Base-by-base conservation (phyloP, 2,113 vertebrate species). In the Andinoacara biseriatus region DNA sequence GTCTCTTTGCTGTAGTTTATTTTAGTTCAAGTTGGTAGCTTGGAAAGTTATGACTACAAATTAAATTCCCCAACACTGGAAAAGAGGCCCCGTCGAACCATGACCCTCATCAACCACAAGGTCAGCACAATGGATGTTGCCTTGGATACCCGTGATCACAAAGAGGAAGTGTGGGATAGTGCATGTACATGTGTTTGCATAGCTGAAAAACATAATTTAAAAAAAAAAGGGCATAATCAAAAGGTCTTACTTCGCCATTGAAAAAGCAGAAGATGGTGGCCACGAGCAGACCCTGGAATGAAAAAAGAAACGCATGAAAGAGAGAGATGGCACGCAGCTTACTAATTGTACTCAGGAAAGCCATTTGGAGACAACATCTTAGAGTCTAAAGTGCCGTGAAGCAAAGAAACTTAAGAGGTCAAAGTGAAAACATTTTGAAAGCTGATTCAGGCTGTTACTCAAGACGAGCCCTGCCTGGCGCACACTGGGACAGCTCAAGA, bases 221-320 rank as follows among this genome's bases (percentile, higher is more conserved):
- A n/a, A n/a, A n/a, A 8, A 63, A 7, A 79, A 80, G 74, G 43
- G 15, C 4, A 26, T 35, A 24, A 40, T 29, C 49, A 18, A 10
- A 38, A 38, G 5, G 6, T 58, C 94, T 83, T 97, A 99, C 98
- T 96, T 99, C 98, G 86, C 98, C 98, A 58, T 99, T 99, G 91
- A 99, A 99, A 93, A 99, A 99, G 95, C 98, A 99, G 96, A 99
- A 99, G 91, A 99, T 99, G 15, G 98, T 99, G 81, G 98, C 97
- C 89, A 99, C 98, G 86, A 99, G 93, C 56, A 99, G 94, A 72
- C 98, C 98, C 98, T 99, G 95, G 82, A 94, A 95, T 84, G 58
- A 13, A 89, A 22, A 75, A 43, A 43, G 3, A 69, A 74, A 79
- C 6, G 14, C 29, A 67, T 72, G 56, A 76, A 26, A 58, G 76